Evolutionary conservation across 2,113 vertebrate species (phyloP).

Genomic region (Pogona vitticeps): DNA sequence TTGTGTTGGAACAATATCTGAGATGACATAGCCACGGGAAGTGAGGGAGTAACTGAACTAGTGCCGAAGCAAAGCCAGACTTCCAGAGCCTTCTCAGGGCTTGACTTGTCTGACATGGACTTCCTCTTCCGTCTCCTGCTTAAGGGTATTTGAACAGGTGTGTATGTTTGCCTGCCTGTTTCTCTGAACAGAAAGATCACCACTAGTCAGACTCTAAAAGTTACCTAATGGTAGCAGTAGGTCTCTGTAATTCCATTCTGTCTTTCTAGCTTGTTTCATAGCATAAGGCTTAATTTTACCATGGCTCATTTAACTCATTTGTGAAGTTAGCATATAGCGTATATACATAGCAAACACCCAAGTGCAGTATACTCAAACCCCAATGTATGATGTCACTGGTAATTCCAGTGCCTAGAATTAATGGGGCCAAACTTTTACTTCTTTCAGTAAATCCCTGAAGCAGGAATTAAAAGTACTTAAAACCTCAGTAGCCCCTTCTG

Average conservation of each 20-base stretch:
- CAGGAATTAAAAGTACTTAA: conserved; percentile 45
- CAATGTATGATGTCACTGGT: conserved; percentile 11
- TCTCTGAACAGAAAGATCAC: neutral
- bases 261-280: neutral
- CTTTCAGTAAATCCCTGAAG: conserved; percentile 49
- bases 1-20: neutral
- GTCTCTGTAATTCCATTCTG: neutral
- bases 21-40: neutral
- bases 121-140: neutral
- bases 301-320: neutral
- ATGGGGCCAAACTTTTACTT: conserved; percentile 27
- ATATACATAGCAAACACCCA: neutral
- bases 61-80: neutral
- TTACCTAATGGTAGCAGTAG: neutral
- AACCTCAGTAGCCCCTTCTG: conserved; percentile 2
- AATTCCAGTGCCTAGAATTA: conserved; percentile 17
- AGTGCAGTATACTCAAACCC: conserved; percentile 4
- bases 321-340: neutral
- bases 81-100: neutral
- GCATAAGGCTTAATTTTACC: conserved; percentile 11
- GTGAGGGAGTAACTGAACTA: neutral
- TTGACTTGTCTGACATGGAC: neutral
- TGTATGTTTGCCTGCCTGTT: neutral
- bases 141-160: neutral
- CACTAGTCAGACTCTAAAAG: neutral